Evolutionary conservation across 2,113 vertebrate genomes (phyloP).

Genomic region (Hyperoodon ampullatus): DNA sequence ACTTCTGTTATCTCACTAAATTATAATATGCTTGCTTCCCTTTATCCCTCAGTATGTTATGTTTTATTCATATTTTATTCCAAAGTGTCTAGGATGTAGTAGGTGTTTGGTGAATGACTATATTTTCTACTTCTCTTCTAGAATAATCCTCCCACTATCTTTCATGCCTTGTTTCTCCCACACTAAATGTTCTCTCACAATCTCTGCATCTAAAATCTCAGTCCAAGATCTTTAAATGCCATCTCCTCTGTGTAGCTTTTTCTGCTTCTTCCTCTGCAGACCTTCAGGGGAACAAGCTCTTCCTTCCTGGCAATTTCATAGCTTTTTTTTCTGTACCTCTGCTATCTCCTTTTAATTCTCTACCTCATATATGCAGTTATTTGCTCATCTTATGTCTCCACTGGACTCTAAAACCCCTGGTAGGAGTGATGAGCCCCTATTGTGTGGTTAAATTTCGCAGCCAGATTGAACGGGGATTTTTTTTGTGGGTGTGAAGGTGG

Average conservation of each 20-base stretch:
- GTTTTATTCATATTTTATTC: background rate
- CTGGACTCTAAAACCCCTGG: background rate
- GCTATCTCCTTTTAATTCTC: background rate
- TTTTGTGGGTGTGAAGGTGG: background rate
- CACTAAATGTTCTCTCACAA: conserved; percentile 26
- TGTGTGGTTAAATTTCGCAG: background rate
- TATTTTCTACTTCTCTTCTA: background rate
- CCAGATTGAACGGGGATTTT: background rate
- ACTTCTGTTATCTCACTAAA: background rate
- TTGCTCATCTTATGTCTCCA: background rate
- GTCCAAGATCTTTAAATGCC: background rate
- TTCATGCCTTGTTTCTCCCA: background rate
- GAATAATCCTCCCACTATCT: background rate
- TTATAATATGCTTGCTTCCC: background rate
- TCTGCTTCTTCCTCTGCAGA: background rate
- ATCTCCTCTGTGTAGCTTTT: background rate
- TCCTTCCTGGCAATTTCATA: background rate
- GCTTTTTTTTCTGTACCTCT: background rate
- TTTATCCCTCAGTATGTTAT: background rate
- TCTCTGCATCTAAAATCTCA: background rate
- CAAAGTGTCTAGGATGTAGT: background rate
- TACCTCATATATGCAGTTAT: background rate
- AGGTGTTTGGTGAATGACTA: background rate
- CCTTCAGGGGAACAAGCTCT: background rate
- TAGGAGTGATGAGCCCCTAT: background rate